phyloP scores from a whole-genome alignment of 2,888 invertebrate species.

The Pseudococcus viburni region DNA sequence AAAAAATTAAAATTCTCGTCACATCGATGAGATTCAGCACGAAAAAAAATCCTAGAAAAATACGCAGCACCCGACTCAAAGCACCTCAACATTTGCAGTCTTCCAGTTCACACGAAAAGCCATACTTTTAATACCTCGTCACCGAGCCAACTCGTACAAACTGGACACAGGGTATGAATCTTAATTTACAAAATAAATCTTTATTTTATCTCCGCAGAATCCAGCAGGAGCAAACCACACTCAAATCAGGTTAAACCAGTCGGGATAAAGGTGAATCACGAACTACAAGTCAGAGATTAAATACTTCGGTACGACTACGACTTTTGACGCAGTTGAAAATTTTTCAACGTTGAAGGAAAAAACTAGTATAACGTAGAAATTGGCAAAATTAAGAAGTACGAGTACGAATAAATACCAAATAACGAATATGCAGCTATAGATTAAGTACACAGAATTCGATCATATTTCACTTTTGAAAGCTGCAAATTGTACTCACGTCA shows the following conservation, averaged over 20 bases:
- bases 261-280: constrained; percentile 1
- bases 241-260: constrained; percentile 20
- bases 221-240: not conserved
- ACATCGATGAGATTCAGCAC: not conserved
- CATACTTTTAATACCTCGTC: not conserved
- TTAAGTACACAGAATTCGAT: not conserved
- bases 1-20: not conserved
- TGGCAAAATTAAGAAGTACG: not conserved
- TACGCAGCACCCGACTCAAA: not conserved
- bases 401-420: not conserved
- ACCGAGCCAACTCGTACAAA: not conserved
- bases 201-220: not conserved
- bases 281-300: not conserved
- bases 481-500: not conserved
- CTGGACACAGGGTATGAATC: constrained; percentile 11
- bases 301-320: not conserved
- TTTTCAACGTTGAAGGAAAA: not conserved
- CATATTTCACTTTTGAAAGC: not conserved
- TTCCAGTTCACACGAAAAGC: not conserved
- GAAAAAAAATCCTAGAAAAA: not conserved
- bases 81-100: not conserved
- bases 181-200: constrained; percentile 28
- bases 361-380: not conserved
- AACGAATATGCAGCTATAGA: not conserved
- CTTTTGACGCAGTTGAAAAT: not conserved